Base-by-base conservation (phyloP, 2,113 vertebrate species). In the Pipra filicauda region DNA sequence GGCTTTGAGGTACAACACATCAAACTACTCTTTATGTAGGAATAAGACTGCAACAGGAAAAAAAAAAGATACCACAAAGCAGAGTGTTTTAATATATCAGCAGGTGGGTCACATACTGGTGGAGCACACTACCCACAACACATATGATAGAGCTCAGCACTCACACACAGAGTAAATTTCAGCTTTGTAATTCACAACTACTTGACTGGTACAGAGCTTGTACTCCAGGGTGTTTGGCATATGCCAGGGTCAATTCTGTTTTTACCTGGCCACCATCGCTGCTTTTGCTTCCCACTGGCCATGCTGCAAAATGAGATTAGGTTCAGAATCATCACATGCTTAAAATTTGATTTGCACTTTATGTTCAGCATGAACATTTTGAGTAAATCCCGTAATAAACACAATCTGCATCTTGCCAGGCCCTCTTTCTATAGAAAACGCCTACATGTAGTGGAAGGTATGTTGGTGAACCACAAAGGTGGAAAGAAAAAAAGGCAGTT, bases 281-380 rank as follows among this genome's bases (percentile, higher is more conserved):
- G 16, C 15, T 44, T 66, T 52, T 33, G 14, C 11, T 82, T 82
- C 31, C 37, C 23, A 4, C 3, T 3, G 17, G 13, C 70, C 48
- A 8, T 3, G 8, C 6, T 78, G 14, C 21, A n/a, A 62, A 14
- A 12, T 24, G 23, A 82, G 11, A 39, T 35, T 7, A 66, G 16
- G 35, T 28, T 17, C 12, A 28, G 9, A 6, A 27, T 58, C 41
- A 17, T 0, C 14, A 19, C 1, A 0, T 30, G 44, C 26, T 72
- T 67, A 44, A 86, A 91, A 58, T 48, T 35, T 37, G 24, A 64
- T 55, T 28, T 76, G 8, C 17, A 20, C 3, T 2, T 72, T 30
- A 30, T 3, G 1, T 43, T 41, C 49, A 49, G 11, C 9, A 52
- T 66, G 27, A 73, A 15, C 0, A 0, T 8, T 62, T 76, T 72